Evolutionary conservation across 2,888 invertebrate genomes (phyloP).

Genomic region (Latheticus oryzae): DNA sequence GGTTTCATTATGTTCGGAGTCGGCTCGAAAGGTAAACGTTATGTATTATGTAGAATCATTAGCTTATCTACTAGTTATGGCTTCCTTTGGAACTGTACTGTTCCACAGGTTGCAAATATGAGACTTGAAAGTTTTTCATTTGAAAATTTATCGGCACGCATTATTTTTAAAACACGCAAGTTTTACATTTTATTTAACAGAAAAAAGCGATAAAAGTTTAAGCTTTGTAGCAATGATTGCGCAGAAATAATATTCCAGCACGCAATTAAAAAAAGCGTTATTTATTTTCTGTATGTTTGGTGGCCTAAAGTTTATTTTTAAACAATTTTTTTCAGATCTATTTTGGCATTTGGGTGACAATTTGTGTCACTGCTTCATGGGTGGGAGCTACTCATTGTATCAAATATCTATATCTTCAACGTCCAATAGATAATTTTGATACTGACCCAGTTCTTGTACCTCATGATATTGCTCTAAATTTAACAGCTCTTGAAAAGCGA

Average conservation of each 20-base stretch:
- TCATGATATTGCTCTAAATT: slow-evolving; percentile 62
- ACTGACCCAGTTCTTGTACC: slow-evolving; percentile 59
- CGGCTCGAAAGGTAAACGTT: slow-evolving; percentile 86
- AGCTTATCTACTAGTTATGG: too few species aligned
- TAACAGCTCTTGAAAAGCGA: slow-evolving; percentile 63
- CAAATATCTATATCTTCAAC: slow-evolving; percentile 82
- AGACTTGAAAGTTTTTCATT: too few species aligned
- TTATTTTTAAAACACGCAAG: slow-evolving; percentile 24
- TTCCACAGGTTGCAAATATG: too few species aligned
- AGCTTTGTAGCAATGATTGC: too few species aligned
- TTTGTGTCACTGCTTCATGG: slow-evolving; percentile 90
- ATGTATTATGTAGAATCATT: too few species aligned
- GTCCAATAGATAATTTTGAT: slow-evolving; percentile 66
- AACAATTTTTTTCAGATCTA: slow-evolving; percentile 81
- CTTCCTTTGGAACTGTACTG: too few species aligned
- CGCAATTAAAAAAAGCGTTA: too few species aligned
- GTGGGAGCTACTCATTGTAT: slow-evolving; percentile 93
- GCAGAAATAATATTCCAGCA: too few species aligned
- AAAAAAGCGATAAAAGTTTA: slow-evolving; percentile 3
- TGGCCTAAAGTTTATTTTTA: too few species aligned
- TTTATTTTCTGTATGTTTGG: not conserved
- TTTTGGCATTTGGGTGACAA: slow-evolving; percentile 87
- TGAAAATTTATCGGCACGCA: slow-evolving; percentile 26
- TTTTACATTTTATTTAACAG: not conserved
- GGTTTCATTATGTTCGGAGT: slow-evolving; percentile 83